Evolutionary conservation across 2,113 vertebrate species (phyloP).

Genomic region (Clinocottus analis): DNA sequence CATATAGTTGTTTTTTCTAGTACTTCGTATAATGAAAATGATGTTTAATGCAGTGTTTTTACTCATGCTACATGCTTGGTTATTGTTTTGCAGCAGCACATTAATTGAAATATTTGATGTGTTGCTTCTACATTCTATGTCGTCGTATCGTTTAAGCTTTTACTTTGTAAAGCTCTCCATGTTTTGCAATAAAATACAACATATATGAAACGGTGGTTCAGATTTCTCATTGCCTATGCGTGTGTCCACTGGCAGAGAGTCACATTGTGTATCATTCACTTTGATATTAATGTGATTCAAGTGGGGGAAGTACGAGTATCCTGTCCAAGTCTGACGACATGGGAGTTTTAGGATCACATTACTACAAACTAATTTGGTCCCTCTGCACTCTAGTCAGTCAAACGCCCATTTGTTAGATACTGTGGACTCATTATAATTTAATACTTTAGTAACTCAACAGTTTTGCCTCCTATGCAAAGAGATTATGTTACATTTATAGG

Average conservation of each 20-base stretch:
- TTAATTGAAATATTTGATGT: neutral
- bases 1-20: neutral
- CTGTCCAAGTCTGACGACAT: neutral
- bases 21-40: neutral
- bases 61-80: neutral
- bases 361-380: neutral
- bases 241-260: neutral
- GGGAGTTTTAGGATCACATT: neutral
- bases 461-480: neutral
- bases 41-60: neutral
- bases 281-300: neutral
- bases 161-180: neutral
- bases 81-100: neutral
- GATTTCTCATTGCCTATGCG: neutral
- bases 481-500: neutral
- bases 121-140: neutral
- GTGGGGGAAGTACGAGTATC: neutral
- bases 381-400: neutral
- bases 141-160: neutral
- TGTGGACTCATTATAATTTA: neutral
- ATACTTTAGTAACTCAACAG: neutral
- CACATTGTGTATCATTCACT: neutral
- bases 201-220: neutral
- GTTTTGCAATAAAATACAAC: slow-evolving; percentile 6
- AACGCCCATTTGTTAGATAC: neutral